Evolutionary conservation across 2,113 vertebrate species (phyloP).

Genomic region (Erythrolamprus reginae): DNA sequence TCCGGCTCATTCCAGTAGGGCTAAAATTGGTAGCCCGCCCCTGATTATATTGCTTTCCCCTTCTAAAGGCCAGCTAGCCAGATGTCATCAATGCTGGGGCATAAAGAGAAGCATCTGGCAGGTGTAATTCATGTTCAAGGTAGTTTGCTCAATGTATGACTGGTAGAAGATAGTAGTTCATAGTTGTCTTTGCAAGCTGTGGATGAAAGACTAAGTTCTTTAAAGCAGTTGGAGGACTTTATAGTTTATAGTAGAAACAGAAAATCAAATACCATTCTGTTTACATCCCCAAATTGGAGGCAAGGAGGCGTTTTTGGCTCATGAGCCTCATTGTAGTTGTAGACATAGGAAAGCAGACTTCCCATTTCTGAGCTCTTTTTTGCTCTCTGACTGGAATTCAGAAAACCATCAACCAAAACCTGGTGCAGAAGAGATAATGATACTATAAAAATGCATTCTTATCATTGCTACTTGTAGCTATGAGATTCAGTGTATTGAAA

Average conservation of each 20-base stretch:
- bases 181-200: neutral
- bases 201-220: neutral
- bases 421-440: neutral
- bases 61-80: no score
- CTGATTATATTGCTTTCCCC: no score
- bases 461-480: neutral
- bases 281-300: neutral
- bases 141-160: neutral
- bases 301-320: neutral
- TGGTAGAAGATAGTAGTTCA: neutral
- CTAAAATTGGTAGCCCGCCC: no score
- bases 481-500: neutral
- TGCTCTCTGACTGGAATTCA: neutral
- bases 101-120: no score
- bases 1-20: no score
- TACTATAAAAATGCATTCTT: neutral
- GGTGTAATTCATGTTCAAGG: neutral
- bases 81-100: no score
- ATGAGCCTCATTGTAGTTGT: neutral
- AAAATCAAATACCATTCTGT: neutral
- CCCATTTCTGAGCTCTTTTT: neutral
- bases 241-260: neutral
- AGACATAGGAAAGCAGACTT: neutral
- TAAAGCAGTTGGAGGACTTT: neutral
- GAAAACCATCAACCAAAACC: neutral